A percentile compares a stretch with the other conserved stretches of the same genome.
Evolutionary conservation across 2,797 vertebrate genomes (phyloP).

Genomic region (Pyrocephalus nanus): DNA sequence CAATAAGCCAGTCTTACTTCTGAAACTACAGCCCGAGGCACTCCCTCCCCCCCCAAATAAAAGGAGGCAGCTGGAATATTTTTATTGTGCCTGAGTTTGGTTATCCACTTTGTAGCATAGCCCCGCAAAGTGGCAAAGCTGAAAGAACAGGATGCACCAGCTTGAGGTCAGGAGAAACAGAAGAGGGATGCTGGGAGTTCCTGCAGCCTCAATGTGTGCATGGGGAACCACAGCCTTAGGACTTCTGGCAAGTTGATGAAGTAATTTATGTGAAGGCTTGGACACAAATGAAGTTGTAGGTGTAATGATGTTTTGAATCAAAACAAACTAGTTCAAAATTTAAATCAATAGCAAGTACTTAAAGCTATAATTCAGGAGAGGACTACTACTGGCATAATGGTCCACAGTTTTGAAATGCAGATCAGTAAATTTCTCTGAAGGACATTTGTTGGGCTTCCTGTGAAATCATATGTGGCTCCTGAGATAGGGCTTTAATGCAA

Average conservation of each 20-base stretch:
- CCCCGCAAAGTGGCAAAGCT: neutral
- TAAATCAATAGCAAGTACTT: conserved; percentile 48
- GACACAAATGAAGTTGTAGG: conserved; percentile 52
- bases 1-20: neutral
- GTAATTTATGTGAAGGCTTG: conserved; percentile 7
- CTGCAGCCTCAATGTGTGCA: neutral
- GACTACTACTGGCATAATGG: conserved; percentile 4
- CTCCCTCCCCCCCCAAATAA: neutral
- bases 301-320: conserved; percentile 59
- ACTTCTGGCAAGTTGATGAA: neutral
- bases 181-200: neutral
- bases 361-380: conserved; percentile 8
- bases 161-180: neutral
- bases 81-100: neutral
- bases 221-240: neutral
- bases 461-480: neutral
- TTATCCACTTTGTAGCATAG: neutral
- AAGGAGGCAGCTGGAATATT: neutral
- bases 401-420: conserved; percentile 35
- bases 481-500: conserved; percentile 27
- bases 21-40: neutral
- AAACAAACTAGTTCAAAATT: conserved; percentile 58
- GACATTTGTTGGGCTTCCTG: conserved; percentile 21
- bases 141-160: neutral
- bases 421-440: conserved; percentile 32